phyloP scores from a whole-genome alignment of 2,797 vertebrate species.

The Chiroxiphia lanceolata region DNA sequence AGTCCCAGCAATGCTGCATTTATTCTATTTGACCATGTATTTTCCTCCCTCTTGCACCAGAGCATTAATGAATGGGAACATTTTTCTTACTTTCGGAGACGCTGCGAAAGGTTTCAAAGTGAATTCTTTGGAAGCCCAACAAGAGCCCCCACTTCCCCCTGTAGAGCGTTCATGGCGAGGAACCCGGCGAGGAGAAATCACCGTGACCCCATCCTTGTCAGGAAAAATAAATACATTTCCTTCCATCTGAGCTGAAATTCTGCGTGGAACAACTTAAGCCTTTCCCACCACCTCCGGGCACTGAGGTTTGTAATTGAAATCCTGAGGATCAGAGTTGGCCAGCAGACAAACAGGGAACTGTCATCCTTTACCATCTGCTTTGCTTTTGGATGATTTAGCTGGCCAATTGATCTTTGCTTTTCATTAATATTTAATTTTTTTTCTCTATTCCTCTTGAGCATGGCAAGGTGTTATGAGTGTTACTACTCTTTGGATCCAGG shows the following conservation, averaged over 20 bases:
- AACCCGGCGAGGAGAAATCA: not conserved
- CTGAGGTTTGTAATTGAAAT: conserved; percentile 53
- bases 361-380: conserved; percentile 17
- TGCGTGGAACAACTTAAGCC: not conserved
- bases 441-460: not conserved
- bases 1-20: conserved; percentile 31
- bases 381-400: not conserved
- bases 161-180: not conserved
- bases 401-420: not conserved
- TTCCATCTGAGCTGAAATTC: not conserved
- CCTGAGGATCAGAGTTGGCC: not conserved
- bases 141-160: not conserved
- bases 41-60: not conserved
- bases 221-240: conserved; percentile 53
- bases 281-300: conserved; percentile 30
- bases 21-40: conserved; percentile 11
- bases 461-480: not conserved
- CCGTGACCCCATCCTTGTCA: not conserved
- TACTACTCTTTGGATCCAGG: not conserved
- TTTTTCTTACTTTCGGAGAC: conserved; percentile 53
- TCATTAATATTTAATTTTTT: not conserved
- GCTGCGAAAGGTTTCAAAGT: conserved; percentile 2
- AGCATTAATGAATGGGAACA: conserved; percentile 45
- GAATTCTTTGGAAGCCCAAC: conserved; percentile 48
- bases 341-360: not conserved